Base-by-base conservation (phyloP, 2,888 invertebrate genomes). In the Lycophotia porphyrea region DNA sequence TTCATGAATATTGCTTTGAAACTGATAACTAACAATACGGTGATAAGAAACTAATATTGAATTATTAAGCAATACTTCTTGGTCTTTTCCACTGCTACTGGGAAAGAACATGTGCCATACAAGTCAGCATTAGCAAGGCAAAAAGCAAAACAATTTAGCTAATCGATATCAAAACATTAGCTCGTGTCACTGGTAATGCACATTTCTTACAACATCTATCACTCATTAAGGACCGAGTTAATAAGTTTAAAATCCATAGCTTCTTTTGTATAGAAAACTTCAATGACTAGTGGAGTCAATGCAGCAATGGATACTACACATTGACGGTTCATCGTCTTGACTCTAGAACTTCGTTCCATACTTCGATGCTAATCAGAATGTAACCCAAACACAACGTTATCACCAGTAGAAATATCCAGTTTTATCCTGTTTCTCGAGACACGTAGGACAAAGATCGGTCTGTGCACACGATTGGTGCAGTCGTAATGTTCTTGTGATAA, bases 401-500 rank as follows among this genome's bases (percentile, higher is more conserved):
- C 84, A 0, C 27, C 67, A 74, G 78, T 87, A 83, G 83, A 76
- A 74, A 81, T 77, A 72, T 68, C 71, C 34, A 60, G 86, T 77
- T 68, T 21, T 27, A 58, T 64, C 24, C 34, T 27, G 83, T 77
- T 75, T 34, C n/a, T 67, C 31, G 61, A 44, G 69, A 76, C 65
- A 71, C 60, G 66, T 76, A 80, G 86, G 86, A 78, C 81, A 85
- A 77, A 85, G 86, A 87, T 86, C 83, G 75, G 55, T 81, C 21
- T 73, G 63, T 68, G 75, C 75, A 65, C 52, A 39, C 61, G 65
- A 74, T 71, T 69, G 27, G 61, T 74, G 76, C 66, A 52, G 1
- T 80, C 44, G 21, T 68, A 34, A 49, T 67, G 47, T 60, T 71
- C 64, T 68, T 49, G 36, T 13, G 60, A 60, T 81, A 60, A 70